Percentiles rank a stretch among this genome's conserved stretches.
These are phyloP conservation scores for Spilarctia lutea DNA, from an alignment of 2,888 invertebrate species.

Conservation along the genomic window DNA sequence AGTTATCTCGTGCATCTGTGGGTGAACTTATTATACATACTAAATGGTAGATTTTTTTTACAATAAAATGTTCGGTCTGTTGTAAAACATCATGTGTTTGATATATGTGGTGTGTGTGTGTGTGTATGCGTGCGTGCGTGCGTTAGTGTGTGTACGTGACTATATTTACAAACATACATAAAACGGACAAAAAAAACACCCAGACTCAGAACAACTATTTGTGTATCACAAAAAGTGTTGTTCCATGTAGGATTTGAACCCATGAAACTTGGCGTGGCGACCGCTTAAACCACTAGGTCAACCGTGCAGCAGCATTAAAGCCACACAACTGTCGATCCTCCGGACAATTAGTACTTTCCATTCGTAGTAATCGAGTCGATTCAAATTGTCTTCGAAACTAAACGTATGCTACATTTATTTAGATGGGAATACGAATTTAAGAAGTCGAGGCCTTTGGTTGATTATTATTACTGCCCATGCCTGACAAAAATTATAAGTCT, in stretches of 20 bases:
- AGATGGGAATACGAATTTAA: rapidly evolving
- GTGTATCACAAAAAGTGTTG: no score
- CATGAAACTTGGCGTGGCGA: no score
- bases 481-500: background rate
- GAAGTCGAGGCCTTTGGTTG: background rate
- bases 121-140: no score
- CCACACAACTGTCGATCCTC: background rate
- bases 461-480: background rate
- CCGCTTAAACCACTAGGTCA: no score
- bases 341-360: background rate
- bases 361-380: background rate
- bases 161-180: no score
- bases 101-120: no score
- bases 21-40: background rate
- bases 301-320: no score
- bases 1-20: background rate
- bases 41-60: background rate
- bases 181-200: no score
- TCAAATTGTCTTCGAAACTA: background rate
- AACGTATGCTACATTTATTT: background rate
- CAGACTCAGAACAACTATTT: no score
- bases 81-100: background rate
- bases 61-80: background rate
- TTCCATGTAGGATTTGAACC: no score
- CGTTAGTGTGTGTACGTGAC: no score